These are phyloP conservation scores for Horisme vitalbata DNA, from an alignment of 2,888 invertebrate genomes.

Conservation along the genomic window DNA sequence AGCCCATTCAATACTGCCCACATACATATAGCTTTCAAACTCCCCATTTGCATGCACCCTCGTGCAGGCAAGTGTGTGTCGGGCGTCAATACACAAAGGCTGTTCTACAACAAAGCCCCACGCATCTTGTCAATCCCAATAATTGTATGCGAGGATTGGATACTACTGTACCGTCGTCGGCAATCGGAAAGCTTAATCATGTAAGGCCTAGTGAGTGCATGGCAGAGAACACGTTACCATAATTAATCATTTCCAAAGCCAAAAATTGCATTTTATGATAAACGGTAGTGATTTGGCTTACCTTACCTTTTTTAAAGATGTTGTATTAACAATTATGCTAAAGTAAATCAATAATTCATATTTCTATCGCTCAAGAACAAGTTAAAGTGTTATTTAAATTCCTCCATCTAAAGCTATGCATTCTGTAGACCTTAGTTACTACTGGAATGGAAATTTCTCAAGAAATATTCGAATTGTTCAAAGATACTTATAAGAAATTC, in stretches of 20 bases:
- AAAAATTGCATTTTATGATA: too few relatives aligned
- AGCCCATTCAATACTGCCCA: neutral
- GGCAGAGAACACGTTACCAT: too few relatives aligned
- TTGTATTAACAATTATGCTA: too few relatives aligned
- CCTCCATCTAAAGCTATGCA: neutral
- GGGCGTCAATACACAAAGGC: slow-evolving; percentile 2
- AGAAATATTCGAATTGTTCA: neutral
- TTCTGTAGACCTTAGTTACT: neutral
- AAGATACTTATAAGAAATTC: neutral
- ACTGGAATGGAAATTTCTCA: slow-evolving; percentile 1
- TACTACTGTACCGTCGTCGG: too few relatives aligned
- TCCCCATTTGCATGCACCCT: slow-evolving; percentile 2
- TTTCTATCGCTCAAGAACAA: neutral
- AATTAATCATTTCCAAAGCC: too few relatives aligned
- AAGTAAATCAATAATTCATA: neutral
- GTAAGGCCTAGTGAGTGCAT: too few relatives aligned
- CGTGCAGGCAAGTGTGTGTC: neutral
- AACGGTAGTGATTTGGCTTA: too few relatives aligned
- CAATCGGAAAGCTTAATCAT: too few relatives aligned
- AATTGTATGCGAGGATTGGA: too few relatives aligned
- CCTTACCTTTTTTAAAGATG: too few relatives aligned
- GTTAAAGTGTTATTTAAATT: neutral
- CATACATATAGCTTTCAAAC: neutral
- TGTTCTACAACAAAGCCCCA: neutral
- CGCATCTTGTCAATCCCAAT: neutral